phyloP scores from a whole-genome alignment of 2,113 vertebrate genomes.

The Psittacus erithacus region DNA sequence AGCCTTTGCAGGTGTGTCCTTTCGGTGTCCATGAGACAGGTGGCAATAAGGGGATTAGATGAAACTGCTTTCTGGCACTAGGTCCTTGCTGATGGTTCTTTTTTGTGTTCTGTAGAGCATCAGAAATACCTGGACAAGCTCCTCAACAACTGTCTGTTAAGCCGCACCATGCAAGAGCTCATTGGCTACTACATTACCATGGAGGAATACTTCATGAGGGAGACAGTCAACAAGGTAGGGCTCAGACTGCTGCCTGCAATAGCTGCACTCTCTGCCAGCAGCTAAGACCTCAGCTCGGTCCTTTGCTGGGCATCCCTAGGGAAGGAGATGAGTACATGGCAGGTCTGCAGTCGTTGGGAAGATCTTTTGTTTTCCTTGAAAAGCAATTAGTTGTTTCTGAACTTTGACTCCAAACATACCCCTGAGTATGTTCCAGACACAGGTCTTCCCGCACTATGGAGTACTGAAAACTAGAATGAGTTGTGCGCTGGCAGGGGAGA shows the following conservation, averaged over 20 bases:
- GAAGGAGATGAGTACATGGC: not conserved
- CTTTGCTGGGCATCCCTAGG: not conserved
- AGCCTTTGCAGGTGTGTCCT: not conserved
- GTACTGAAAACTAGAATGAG: not conserved
- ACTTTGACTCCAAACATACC: not conserved
- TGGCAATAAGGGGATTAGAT: not conserved
- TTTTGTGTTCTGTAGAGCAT: constrained; percentile 80
- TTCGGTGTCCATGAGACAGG: not conserved
- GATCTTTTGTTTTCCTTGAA: not conserved
- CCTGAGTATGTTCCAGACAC: not conserved
- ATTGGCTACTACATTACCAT: constrained; percentile 97
- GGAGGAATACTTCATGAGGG: constrained; percentile 99
- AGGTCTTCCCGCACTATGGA: not conserved
- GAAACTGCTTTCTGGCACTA: not conserved
- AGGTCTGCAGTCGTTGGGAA: not conserved
- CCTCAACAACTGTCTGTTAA: constrained; percentile 90
- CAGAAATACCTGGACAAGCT: constrained; percentile 92
- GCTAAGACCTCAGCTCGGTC: not conserved
- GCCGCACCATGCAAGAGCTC: constrained; percentile 94
- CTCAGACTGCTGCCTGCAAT: not conserved
- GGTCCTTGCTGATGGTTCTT: not conserved
- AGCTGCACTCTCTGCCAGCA: not conserved
- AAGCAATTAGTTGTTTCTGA: not conserved
- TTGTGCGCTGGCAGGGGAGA: not conserved
- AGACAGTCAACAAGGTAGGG: constrained; percentile 94